Percentiles rank a stretch among this genome's conserved stretches.
These are phyloP conservation scores for Pachypanchax playfairii DNA, from an alignment of 2,113 vertebrate species.

Conservation along the genomic window DNA sequence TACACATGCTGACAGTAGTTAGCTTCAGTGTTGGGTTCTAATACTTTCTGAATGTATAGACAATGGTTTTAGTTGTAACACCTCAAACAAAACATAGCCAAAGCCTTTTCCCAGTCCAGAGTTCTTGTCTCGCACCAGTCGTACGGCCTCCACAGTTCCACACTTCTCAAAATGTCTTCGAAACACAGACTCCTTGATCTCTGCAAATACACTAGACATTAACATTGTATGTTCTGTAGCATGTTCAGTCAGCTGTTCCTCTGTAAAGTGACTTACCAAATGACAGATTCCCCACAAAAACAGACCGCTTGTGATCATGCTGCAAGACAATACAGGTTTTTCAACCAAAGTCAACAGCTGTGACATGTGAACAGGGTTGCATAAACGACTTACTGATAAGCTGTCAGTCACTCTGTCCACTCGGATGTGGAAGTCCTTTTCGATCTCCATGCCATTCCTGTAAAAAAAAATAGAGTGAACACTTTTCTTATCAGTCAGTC, in stretches of 20 bases:
- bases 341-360: background rate
- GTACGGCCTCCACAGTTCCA: conserved; percentile 82
- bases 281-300: conserved; percentile 92
- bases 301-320: conserved; percentile 89
- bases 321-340: conserved; percentile 63
- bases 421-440: conserved; percentile 85
- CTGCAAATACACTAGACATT: conserved; percentile 62
- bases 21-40: too few relatives aligned
- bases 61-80: conserved; percentile 34
- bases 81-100: conserved; percentile 93
- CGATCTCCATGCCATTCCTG: conserved; percentile 90
- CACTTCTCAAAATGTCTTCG: conserved; percentile 87
- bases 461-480: background rate
- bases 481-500: too few relatives aligned
- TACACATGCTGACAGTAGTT: too few relatives aligned
- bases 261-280: conserved; percentile 85
- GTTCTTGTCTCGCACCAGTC: conserved; percentile 85
- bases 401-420: conserved; percentile 85
- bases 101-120: conserved; percentile 92
- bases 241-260: background rate
- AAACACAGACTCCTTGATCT: conserved; percentile 79
- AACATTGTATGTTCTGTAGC: background rate
- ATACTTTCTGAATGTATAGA: too few relatives aligned
- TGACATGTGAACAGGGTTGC: too few relatives aligned
- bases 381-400: conserved; percentile 22